Evolutionary conservation across 1,140 invertebrate species (phyloP).

Genomic region (Drosophila lacteicornis): DNA sequence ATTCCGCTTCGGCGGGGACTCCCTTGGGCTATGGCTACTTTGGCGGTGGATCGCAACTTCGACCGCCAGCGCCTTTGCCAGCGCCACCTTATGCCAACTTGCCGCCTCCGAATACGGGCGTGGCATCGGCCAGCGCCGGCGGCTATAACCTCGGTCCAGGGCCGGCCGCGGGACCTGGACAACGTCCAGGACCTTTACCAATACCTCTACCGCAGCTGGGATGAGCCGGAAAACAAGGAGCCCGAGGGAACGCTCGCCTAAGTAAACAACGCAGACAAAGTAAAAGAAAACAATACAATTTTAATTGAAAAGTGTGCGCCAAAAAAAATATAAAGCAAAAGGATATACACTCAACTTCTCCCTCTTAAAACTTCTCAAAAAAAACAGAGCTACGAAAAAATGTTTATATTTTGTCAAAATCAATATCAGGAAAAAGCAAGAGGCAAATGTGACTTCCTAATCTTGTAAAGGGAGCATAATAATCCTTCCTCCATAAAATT

Average conservation of each 20-base stretch:
- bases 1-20: slow-evolving; percentile 20
- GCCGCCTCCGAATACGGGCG: slow-evolving; percentile 13
- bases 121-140: slow-evolving; percentile 39
- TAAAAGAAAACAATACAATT: slow-evolving; percentile 84
- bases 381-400: too few relatives aligned
- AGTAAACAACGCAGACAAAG: slow-evolving; percentile 78
- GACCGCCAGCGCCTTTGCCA: slow-evolving; percentile 16
- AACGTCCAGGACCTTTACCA: slow-evolving; percentile 33
- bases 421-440: too few relatives aligned
- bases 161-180: slow-evolving; percentile 15
- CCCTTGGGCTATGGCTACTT: slow-evolving; percentile 52
- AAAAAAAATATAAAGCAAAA: slow-evolving; percentile 52
- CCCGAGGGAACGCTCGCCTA: slow-evolving; percentile 53
- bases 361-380: background rate
- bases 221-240: slow-evolving; percentile 25
- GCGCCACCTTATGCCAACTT: slow-evolving; percentile 4
- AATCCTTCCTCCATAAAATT: background rate
- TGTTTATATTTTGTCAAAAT: too few relatives aligned
- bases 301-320: slow-evolving; percentile 75
- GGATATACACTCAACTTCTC: slow-evolving; percentile 31
- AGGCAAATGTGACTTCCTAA: too few relatives aligned
- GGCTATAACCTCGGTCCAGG: slow-evolving; percentile 48
- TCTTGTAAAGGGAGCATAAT: background rate
- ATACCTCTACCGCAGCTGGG: slow-evolving; percentile 37
- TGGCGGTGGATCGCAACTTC: slow-evolving; percentile 22